Base-by-base conservation (phyloP, 1,140 invertebrate species). In the Chrysopa pallens region DNA sequence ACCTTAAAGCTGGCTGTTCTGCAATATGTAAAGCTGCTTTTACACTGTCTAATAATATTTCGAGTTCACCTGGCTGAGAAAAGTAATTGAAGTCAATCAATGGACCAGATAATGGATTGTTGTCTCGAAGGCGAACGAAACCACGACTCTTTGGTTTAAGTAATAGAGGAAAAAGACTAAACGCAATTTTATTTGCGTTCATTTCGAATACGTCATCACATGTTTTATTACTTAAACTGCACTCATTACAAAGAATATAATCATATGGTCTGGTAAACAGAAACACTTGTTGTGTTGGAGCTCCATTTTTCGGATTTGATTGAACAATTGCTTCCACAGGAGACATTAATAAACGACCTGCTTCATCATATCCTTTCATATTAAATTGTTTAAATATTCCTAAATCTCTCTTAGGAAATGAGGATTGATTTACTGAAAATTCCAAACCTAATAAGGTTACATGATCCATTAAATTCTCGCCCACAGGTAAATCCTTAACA, bases 201-300 rank as follows among this genome's bases (percentile, higher is more conserved):
- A 59, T 54, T 28, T 76, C 52, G 47, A 76, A 79, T 7, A 78
- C 45, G 31, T 70, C 69, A 8, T 74, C 63, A 0, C 62, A 61
- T 6, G 80, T 52, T 40, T 68, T 66, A 1, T 70, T 60, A 45
- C 67, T 63, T 50, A 66, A 58, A 50, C 72, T 64, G 17, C 76
- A 46, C n/a, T n/a, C n/a, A n/a, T n/a, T n/a, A n/a, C n/a, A n/a
- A n/a, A n/a, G n/a, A n/a, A n/a, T n/a, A n/a, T n/a, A n/a, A n/a
- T n/a, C n/a, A n/a, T n/a, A n/a, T n/a, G n/a, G n/a, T n/a, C n/a
- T n/a, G n/a, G n/a, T n/a, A n/a, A n/a, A n/a, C n/a, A n/a, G n/a
- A n/a, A n/a, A n/a, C n/a, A n/a, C n/a, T 73, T 0, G 71, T 61
- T 52, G 85, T 85, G 0, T 75, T 78, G 52, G 84, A 85, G 53